Evolutionary conservation across 2,888 invertebrate species (phyloP).

Genomic region (Oasisia sp.): DNA sequence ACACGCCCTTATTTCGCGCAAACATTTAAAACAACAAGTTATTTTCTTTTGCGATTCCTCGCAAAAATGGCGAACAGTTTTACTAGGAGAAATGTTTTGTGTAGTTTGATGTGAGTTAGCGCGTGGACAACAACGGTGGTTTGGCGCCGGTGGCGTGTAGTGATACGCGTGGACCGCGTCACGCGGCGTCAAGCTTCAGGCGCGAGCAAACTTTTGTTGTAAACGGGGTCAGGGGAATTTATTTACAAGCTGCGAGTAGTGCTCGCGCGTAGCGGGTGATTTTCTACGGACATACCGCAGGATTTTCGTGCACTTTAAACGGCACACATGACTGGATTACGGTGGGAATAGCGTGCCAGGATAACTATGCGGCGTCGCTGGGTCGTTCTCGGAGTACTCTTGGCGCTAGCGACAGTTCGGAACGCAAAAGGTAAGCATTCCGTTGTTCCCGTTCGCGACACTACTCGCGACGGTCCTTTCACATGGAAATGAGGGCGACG

Average conservation of each 20-base stretch:
- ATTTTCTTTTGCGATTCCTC: neutral
- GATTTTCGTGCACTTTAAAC: constrained; percentile 6
- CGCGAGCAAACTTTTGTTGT: constrained; percentile 17
- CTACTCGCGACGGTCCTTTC: constrained; percentile 8
- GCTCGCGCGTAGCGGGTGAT: neutral
- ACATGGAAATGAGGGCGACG: neutral
- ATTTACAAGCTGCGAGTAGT: neutral
- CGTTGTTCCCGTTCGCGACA: neutral
- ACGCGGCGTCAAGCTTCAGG: constrained; percentile 9
- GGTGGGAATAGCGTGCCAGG: constrained; percentile 20
- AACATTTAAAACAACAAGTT: neutral
- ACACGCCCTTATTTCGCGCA: neutral
- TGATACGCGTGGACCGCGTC: neutral
- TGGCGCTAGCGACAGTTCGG: constrained; percentile 14
- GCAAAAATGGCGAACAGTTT: neutral
- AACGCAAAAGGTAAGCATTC: constrained; percentile 17
- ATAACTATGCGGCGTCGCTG: constrained; percentile 27
- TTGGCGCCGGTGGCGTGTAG: neutral
- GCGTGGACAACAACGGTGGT: neutral
- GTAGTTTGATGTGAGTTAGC: neutral
- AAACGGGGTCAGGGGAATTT: constrained; percentile 17
- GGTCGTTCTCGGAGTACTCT: constrained; percentile 22
- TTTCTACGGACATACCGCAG: neutral
- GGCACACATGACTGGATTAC: constrained; percentile 26
- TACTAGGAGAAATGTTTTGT: neutral